Percentiles rank a stretch among this genome's conserved stretches.
Conservation (phyloP, 2,113 vertebrate genomes). For the Lycocorax pyrrhopterus region DNA sequence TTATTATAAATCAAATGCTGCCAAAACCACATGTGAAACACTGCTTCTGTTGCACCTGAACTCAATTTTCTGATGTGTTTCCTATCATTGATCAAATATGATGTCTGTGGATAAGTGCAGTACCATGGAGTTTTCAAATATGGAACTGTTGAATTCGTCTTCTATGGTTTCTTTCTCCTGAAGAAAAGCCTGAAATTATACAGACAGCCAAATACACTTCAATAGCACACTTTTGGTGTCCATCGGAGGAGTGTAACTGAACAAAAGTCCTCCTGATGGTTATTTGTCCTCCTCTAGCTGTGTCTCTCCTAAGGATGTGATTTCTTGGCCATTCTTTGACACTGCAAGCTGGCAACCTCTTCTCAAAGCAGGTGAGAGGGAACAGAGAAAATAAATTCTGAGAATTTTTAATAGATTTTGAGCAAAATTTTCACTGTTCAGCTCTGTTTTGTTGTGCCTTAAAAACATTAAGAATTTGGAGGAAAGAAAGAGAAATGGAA, state of each 20-base stretch:
- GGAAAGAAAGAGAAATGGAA: not conserved
- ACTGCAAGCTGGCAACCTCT: not conserved
- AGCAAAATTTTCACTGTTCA: not conserved
- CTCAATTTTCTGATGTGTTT: not conserved
- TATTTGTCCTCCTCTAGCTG: not conserved
- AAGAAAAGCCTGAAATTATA: not conserved
- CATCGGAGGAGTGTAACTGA: not conserved
- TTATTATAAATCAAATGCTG: not conserved
- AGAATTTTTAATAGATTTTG: not conserved
- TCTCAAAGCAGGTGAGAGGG: not conserved
- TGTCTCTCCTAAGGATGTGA: not conserved
- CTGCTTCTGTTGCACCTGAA: not conserved
- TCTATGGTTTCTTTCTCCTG: not conserved
- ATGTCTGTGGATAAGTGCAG: not conserved
- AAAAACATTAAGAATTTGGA: not conserved
- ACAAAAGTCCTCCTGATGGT: not conserved
- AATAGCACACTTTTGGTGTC: not conserved
- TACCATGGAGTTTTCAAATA: not conserved
- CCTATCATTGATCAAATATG: rapidly evolving
- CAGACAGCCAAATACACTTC: not conserved
- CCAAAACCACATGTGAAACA: not conserved
- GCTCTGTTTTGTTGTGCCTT: not conserved
- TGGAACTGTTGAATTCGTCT: not conserved
- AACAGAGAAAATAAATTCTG: not conserved
- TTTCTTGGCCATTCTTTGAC: not conserved